Evolutionary conservation across 2,888 invertebrate species (phyloP).

Genomic region (Lutraria lutraria): DNA sequence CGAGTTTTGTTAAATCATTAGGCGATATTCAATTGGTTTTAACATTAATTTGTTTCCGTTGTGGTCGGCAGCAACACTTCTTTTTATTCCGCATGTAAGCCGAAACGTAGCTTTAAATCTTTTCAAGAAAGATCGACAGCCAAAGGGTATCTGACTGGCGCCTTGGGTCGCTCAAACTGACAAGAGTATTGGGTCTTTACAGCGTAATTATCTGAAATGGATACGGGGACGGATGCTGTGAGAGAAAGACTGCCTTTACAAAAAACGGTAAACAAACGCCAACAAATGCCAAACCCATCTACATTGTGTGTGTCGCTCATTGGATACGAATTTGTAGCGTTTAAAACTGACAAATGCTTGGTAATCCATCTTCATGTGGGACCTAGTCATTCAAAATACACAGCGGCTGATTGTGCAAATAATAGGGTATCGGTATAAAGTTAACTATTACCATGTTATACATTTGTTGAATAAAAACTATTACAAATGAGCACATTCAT

Average conservation of each 20-base stretch:
- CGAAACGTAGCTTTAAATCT: not conserved
- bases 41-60: slow-evolving; percentile 68
- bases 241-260: slow-evolving; percentile 48
- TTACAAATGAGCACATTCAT: slow-evolving; percentile 38
- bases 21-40: slow-evolving; percentile 52
- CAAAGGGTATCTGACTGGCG: slow-evolving; percentile 48
- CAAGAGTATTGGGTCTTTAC: slow-evolving; percentile 39
- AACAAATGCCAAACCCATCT: slow-evolving; percentile 59
- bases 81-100: slow-evolving; percentile 36
- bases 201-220: slow-evolving; percentile 64
- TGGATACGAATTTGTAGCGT: slow-evolving; percentile 67
- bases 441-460: slow-evolving; percentile 26
- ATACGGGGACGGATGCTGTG: slow-evolving; percentile 53
- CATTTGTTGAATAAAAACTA: slow-evolving; percentile 32
- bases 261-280: slow-evolving; percentile 56
- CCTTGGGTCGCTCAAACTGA: slow-evolving; percentile 53
- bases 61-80: slow-evolving; percentile 40
- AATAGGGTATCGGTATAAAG: slow-evolving; percentile 32
- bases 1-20: slow-evolving; percentile 19
- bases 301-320: slow-evolving; percentile 53
- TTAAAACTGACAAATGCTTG: slow-evolving; percentile 68
- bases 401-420: slow-evolving; percentile 38
- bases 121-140: slow-evolving; percentile 39
- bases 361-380: slow-evolving; percentile 63
- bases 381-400: slow-evolving; percentile 35